These are phyloP conservation scores for Patella pellucida DNA, from an alignment of 2,888 invertebrate genomes.

Conservation along the genomic window DNA sequence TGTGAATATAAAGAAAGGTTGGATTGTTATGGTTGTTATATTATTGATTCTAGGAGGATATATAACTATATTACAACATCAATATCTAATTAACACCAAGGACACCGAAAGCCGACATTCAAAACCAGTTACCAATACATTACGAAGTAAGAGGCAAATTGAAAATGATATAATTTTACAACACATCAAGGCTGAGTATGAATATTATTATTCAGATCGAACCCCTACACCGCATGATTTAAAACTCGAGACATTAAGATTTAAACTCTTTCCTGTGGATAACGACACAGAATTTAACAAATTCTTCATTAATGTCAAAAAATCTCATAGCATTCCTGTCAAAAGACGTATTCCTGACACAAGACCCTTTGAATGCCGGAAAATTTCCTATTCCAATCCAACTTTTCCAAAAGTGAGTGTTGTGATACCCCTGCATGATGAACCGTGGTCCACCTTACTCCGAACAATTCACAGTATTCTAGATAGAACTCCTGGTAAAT, in stretches of 20 bases:
- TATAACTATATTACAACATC: no score
- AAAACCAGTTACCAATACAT: no score
- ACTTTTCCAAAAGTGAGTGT: conserved; percentile 23
- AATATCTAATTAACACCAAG: no score
- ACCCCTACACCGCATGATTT: neutral
- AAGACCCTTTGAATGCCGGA: conserved; percentile 19
- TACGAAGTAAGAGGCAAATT: neutral
- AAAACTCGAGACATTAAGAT: neutral
- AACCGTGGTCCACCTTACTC: conserved; percentile 29
- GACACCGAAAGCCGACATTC: no score
- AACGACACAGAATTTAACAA: conserved; percentile 1
- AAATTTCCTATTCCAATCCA: conserved; percentile 13
- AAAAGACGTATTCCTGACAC: conserved; percentile 20
- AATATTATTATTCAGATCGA: neutral
- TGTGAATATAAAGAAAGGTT: neutral
- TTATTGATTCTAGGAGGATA: neutral
- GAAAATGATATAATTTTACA: neutral
- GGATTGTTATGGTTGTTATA: neutral
- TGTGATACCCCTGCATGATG: conserved; percentile 28
- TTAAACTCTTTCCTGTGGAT: conserved; percentile 4
- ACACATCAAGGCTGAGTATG: conserved; percentile 1
- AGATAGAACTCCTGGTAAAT: conserved; percentile 15
- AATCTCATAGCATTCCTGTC: conserved; percentile 17
- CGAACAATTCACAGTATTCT: conserved; percentile 25
- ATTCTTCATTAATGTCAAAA: conserved; percentile 22